A percentile compares a stretch with the other conserved stretches of the same genome.
Conservation (phyloP, 2,113 vertebrate species). For the Melanerpes aurifrons region DNA sequence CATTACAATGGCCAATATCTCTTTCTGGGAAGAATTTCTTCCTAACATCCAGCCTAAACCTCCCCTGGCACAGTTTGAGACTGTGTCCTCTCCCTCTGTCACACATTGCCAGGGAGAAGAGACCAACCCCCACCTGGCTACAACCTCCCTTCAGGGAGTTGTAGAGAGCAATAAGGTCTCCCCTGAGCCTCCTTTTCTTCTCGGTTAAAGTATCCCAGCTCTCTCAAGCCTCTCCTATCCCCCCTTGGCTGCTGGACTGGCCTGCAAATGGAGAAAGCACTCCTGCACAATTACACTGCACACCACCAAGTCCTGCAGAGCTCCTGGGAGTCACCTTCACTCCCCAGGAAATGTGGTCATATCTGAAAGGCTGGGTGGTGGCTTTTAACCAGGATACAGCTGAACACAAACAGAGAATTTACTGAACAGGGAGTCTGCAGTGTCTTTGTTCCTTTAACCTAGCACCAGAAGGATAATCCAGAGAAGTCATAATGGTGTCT, state of each 20-base stretch:
- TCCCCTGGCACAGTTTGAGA: too few relatives aligned
- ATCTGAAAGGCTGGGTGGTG: background rate
- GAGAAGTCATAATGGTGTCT: background rate
- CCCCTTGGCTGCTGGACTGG: background rate
- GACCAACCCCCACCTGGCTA: too few relatives aligned
- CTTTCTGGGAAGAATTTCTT: too few relatives aligned
- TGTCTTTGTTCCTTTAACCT: background rate
- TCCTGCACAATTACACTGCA: rapidly evolving
- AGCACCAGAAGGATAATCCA: background rate
- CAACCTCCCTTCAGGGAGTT: too few relatives aligned
- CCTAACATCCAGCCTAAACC: too few relatives aligned
- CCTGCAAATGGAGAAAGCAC: background rate
- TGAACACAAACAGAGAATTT: background rate
- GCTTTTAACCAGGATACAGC: background rate
- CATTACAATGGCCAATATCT: too few relatives aligned
- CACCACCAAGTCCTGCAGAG: background rate
- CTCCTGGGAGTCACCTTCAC: background rate
- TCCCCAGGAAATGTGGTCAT: background rate
- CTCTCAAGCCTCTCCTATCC: background rate
- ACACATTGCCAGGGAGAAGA: too few relatives aligned
- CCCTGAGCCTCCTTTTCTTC: too few relatives aligned
- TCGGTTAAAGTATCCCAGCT: too few relatives aligned
- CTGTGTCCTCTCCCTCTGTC: too few relatives aligned
- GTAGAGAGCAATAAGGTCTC: too few relatives aligned
- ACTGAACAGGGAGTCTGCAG: background rate